Conservation (phyloP, 2,888 invertebrate genomes). For the Mythimna impura region DNA sequence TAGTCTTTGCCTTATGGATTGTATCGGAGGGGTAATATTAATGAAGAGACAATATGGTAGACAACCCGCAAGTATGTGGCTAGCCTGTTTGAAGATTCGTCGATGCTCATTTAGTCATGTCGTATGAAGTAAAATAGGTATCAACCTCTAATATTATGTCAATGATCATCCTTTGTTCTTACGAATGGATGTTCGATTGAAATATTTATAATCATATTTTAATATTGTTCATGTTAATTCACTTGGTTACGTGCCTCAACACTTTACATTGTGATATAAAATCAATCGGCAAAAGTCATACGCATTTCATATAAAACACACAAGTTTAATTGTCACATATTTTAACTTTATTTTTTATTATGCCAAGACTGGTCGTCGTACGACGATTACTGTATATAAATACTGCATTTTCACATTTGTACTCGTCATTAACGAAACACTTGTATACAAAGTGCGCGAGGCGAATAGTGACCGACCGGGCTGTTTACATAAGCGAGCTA, state of each 20-base stretch:
- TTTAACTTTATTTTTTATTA: constrained; percentile 21
- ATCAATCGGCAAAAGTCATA: constrained; percentile 23
- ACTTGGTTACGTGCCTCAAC: constrained; percentile 2
- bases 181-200: constrained; percentile 7
- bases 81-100: constrained; percentile 1
- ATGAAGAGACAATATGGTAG: constrained; percentile 7
- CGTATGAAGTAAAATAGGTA: constrained; percentile 19
- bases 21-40: background rate
- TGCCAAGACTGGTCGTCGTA: constrained; percentile 45
- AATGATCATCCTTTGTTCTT: background rate
- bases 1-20: constrained; percentile 40
- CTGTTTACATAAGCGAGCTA: too few relatives aligned
- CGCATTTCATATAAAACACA: constrained; percentile 27
- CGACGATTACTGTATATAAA: constrained; percentile 43
- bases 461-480: too few relatives aligned
- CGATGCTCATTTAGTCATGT: constrained; percentile 41
- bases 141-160: constrained; percentile 1
- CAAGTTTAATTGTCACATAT: constrained; percentile 23
- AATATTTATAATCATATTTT: constrained; percentile 3
- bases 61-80: constrained; percentile 31
- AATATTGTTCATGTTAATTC: constrained; percentile 10
- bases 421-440: too few relatives aligned
- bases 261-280: constrained; percentile 17
- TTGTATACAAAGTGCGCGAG: too few relatives aligned
- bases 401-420: too few relatives aligned